These are phyloP conservation scores for Dioctria rufipes DNA, from an alignment of 2,888 invertebrate genomes.

Conservation along the genomic window DNA sequence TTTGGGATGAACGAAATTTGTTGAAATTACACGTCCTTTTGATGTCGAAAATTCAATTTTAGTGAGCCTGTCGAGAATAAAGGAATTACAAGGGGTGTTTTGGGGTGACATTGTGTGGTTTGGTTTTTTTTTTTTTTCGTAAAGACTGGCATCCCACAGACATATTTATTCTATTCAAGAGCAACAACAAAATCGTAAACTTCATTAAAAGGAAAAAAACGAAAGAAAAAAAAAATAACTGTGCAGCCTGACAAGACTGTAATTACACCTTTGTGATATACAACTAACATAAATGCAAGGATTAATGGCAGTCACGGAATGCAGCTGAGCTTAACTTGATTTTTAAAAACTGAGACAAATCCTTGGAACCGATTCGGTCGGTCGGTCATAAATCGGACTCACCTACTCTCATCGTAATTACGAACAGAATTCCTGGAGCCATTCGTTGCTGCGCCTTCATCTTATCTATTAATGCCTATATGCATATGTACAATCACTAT, in stretches of 20 bases:
- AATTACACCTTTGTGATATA: not conserved
- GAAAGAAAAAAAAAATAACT: not conserved
- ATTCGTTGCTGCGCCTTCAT: not conserved
- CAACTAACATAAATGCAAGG: conserved; percentile 20
- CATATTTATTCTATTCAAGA: no score
- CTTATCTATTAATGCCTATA: no score
- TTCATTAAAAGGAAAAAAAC: no score
- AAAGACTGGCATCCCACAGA: no score
- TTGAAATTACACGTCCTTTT: not conserved
- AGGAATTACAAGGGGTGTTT: not conserved
- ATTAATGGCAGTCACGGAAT: conserved; percentile 38
- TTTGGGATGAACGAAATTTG: not conserved
- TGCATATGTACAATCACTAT: not conserved
- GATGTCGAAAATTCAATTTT: not conserved
- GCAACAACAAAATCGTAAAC: no score
- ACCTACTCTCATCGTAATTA: conserved; percentile 41
- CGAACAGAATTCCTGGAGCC: conserved; percentile 32
- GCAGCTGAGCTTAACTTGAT: conserved; percentile 25
- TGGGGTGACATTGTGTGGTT: no score
- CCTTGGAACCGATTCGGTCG: conserved; percentile 27
- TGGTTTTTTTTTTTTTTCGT: no score
- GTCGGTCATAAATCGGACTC: conserved; percentile 40
- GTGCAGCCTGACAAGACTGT: not conserved
- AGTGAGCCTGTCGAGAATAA: not conserved
- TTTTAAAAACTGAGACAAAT: not conserved